Percentiles rank a stretch among this genome's conserved stretches.
Conservation (phyloP, 2,888 invertebrate species). For the Oasisia sp. region DNA sequence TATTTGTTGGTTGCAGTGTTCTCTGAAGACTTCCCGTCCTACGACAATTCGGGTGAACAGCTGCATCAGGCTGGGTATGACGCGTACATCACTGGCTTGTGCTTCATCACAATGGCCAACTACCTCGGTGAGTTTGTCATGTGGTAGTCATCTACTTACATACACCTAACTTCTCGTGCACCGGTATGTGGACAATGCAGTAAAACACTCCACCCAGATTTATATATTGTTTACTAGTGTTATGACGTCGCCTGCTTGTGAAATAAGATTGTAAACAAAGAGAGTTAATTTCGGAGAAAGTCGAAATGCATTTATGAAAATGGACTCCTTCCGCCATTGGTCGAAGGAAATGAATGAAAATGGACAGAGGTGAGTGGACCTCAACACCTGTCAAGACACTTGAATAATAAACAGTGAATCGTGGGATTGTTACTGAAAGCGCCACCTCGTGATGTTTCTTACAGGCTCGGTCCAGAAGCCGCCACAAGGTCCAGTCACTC, state of each 20-base stretch:
- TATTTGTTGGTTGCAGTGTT: constrained; percentile 55
- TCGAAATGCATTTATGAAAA: too few species aligned
- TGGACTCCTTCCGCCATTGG: too few species aligned
- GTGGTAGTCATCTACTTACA: too few species aligned
- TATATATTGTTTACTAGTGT: too few species aligned
- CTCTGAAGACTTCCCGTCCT: constrained; percentile 67
- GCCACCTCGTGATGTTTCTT: constrained; percentile 25
- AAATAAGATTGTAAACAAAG: too few species aligned
- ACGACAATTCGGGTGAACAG: constrained; percentile 56
- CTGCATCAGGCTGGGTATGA: constrained; percentile 89
- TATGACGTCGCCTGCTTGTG: too few species aligned
- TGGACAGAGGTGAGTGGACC: too few species aligned
- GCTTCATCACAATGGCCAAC: constrained; percentile 78
- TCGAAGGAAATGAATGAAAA: too few species aligned
- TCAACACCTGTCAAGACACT: neutral
- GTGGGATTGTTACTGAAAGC: neutral
- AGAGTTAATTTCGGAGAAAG: too few species aligned
- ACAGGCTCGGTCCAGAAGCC: constrained; percentile 52
- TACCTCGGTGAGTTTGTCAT: constrained; percentile 70
- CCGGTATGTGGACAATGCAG: too few species aligned
- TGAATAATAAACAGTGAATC: neutral
- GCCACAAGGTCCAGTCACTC: constrained; percentile 49
- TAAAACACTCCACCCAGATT: too few species aligned
- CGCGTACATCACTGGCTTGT: constrained; percentile 83
- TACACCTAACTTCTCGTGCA: too few species aligned